Evolutionary conservation across 2,113 vertebrate genomes (phyloP).

Genomic region (Caranx melampygus): DNA sequence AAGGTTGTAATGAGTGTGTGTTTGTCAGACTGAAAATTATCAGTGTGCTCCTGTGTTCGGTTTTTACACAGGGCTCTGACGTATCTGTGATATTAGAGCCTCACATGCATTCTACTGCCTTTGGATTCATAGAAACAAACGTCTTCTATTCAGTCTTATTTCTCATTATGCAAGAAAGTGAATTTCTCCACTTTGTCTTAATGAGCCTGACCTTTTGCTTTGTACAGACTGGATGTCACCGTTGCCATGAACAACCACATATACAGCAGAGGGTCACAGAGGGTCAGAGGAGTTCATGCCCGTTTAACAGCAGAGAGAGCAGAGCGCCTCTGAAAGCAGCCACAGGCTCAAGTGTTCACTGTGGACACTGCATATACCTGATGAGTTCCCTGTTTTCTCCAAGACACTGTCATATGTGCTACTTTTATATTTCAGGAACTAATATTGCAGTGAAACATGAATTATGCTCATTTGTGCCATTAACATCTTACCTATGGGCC

Average conservation of each 20-base stretch:
- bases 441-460: not conserved
- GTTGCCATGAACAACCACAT: slow-evolving; percentile 68
- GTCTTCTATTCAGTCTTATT: not conserved
- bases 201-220: slow-evolving; percentile 59
- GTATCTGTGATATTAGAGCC: slow-evolving; percentile 12
- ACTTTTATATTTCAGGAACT: not conserved
- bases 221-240: slow-evolving; percentile 40
- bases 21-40: slow-evolving; percentile 14
- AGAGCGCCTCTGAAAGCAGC: slow-evolving; percentile 45
- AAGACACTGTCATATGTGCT: not conserved
- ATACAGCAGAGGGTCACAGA: slow-evolving; percentile 65
- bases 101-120: slow-evolving; percentile 21
- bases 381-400: slow-evolving; percentile 1
- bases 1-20: not conserved
- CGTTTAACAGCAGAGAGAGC: slow-evolving; percentile 61
- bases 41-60: not conserved
- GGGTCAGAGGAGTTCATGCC: slow-evolving; percentile 70
- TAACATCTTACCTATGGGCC: not conserved
- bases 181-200: slow-evolving; percentile 52
- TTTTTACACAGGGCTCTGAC: not conserved
- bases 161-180: slow-evolving; percentile 5
- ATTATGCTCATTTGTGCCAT: not conserved
- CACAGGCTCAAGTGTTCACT: slow-evolving; percentile 38
- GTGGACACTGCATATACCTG: slow-evolving; percentile 37
- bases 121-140: slow-evolving; percentile 22